A percentile compares a stretch with the other conserved stretches of the same genome.
Conservation (phyloP, 2,113 vertebrate species). For the Nycticryphes semicollaris region DNA sequence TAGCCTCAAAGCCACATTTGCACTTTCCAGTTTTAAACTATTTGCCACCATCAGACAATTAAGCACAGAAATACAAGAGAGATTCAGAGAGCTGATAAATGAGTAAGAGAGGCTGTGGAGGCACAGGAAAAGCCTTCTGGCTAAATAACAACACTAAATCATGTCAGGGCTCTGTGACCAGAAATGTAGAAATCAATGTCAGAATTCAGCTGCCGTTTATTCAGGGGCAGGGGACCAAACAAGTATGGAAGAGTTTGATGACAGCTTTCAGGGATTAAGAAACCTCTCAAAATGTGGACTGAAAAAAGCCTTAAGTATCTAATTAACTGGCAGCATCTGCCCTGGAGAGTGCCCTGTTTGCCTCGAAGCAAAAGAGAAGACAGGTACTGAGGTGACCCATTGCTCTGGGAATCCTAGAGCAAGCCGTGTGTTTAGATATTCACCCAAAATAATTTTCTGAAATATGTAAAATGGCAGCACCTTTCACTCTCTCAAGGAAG, state of each 20-base stretch:
- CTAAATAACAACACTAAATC: neutral
- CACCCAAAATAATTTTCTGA: neutral
- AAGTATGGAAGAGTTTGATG: neutral
- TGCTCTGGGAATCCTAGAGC: neutral
- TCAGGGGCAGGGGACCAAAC: neutral
- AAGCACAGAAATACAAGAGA: neutral
- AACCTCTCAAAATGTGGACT: neutral
- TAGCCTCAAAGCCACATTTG: neutral
- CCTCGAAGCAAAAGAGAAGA: neutral
- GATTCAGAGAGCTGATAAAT: neutral
- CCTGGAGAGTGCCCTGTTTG: neutral
- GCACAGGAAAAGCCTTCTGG: neutral
- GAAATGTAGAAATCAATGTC: conserved; percentile 4
- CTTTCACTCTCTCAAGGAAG: neutral
- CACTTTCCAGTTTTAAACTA: neutral
- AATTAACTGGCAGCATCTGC: neutral
- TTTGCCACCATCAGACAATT: neutral
- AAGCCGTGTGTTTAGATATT: neutral
- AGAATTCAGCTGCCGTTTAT: neutral
- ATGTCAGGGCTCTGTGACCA: neutral
- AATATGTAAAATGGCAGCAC: neutral
- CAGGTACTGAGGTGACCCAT: neutral
- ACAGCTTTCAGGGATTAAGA: neutral
- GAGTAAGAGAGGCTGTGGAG: neutral
- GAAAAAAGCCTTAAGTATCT: neutral